These are phyloP conservation scores for Lepidotrigona ventralis DNA, from an alignment of 1,140 invertebrate species.

Conservation along the genomic window DNA sequence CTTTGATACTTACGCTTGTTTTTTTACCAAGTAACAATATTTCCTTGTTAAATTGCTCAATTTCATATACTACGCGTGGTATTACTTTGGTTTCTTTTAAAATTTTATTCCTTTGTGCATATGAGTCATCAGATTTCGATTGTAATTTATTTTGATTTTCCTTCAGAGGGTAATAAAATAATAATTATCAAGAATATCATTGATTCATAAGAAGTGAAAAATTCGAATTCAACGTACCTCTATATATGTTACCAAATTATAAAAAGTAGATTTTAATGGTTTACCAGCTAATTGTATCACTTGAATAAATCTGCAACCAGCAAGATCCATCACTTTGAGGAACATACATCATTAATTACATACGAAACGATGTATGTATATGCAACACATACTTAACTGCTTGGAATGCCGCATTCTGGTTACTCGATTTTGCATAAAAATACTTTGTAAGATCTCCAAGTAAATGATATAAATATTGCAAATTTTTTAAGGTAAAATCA, in stretches of 20 bases:
- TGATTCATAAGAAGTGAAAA: neutral
- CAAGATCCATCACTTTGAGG: neutral
- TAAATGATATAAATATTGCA: slow-evolving; percentile 77
- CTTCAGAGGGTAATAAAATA: slow-evolving; percentile 35
- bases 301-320: slow-evolving; percentile 79
- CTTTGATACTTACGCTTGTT: slow-evolving; percentile 73
- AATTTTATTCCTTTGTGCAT: slow-evolving; percentile 80
- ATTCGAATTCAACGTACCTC: slow-evolving; percentile 72
- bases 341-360: neutral
- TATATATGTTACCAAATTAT: slow-evolving; percentile 80
- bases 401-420: slow-evolving; percentile 77
- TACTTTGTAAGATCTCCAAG: slow-evolving; percentile 79
- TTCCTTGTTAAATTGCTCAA: slow-evolving; percentile 83
- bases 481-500: slow-evolving; percentile 78
- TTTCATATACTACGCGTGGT: slow-evolving; percentile 81
- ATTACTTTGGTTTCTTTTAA: slow-evolving; percentile 82
- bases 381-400: slow-evolving; percentile 72
- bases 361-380: neutral
- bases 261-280: slow-evolving; percentile 80
- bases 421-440: slow-evolving; percentile 75
- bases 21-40: slow-evolving; percentile 82
- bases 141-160: slow-evolving; percentile 72
- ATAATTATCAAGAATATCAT: neutral
- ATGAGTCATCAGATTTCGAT: slow-evolving; percentile 76
- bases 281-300: slow-evolving; percentile 82